These are phyloP conservation scores for Tethea ocularis DNA, from an alignment of 2,888 invertebrate species.

Conservation along the genomic window DNA sequence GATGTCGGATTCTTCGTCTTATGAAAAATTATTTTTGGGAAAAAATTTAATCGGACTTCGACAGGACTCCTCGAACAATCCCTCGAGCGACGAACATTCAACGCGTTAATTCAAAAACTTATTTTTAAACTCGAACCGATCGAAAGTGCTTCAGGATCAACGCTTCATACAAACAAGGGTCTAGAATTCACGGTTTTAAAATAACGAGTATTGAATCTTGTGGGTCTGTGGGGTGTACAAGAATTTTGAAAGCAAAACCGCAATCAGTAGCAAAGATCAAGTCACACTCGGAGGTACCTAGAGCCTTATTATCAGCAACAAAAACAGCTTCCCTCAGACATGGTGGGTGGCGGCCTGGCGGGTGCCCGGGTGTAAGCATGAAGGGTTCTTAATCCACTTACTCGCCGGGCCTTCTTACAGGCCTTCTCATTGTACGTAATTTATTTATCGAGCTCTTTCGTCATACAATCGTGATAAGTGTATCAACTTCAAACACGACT, in stretches of 20 bases:
- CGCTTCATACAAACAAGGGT: not conserved
- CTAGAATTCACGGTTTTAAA: not conserved
- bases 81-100: conserved; percentile 11
- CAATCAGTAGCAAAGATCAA: no score
- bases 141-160: conserved; percentile 4
- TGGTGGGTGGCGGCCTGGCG: not conserved
- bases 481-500: conserved; percentile 4
- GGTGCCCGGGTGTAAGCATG: not conserved
- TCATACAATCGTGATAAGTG: conserved; percentile 10
- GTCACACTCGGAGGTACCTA: no score
- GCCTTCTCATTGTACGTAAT: conserved; percentile 35
- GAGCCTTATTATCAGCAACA: not conserved
- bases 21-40: not conserved
- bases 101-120: not conserved
- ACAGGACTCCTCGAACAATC: not conserved
- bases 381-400: conserved; percentile 31
- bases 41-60: conserved; percentile 9
- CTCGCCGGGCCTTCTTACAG: conserved; percentile 15
- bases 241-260: no score
- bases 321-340: not conserved
- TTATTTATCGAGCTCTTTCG: conserved; percentile 32
- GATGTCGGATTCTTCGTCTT: conserved; percentile 5
- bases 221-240: no score
- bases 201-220: not conserved
- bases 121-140: conserved; percentile 8